Percentiles rank a stretch among this genome's conserved stretches.
These are phyloP conservation scores for Anguilla rostrata DNA, from an alignment of 2,113 vertebrate genomes.

Conservation along the genomic window DNA sequence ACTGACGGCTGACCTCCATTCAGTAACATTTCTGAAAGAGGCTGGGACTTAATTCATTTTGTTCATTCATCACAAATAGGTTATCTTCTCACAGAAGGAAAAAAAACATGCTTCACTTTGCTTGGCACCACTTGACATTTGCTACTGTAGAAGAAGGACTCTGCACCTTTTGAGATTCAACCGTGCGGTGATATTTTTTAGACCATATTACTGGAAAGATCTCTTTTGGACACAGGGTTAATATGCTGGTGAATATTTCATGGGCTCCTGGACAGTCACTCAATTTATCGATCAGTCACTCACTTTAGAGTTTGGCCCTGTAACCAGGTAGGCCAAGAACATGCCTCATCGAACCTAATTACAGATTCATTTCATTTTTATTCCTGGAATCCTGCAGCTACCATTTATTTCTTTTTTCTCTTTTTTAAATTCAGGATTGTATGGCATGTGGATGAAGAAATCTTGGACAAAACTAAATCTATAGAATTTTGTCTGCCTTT, in stretches of 20 bases:
- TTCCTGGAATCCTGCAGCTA: neutral
- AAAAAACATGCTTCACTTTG: neutral
- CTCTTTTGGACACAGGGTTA: neutral
- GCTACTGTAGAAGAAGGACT: neutral
- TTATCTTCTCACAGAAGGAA: neutral
- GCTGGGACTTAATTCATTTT: slow-evolving; percentile 18
- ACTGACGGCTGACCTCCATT: neutral
- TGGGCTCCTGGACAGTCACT: neutral
- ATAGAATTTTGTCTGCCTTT: too few relatives aligned
- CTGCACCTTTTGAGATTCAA: neutral
- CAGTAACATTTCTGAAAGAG: slow-evolving; percentile 9
- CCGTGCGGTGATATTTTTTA: neutral
- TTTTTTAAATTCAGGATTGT: too few relatives aligned
- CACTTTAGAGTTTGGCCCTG: neutral
- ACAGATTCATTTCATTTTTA: neutral
- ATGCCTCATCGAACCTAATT: neutral
- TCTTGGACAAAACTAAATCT: too few relatives aligned
- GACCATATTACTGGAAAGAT: neutral
- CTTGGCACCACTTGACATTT: neutral
- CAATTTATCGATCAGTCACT: neutral
- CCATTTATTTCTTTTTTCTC: too few relatives aligned
- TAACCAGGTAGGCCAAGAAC: neutral
- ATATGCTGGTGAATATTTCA: neutral
- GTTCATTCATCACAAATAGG: neutral
- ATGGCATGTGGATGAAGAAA: too few relatives aligned